These are phyloP conservation scores for Eledona agricola DNA, from an alignment of 2,888 invertebrate genomes.

Conservation along the genomic window DNA sequence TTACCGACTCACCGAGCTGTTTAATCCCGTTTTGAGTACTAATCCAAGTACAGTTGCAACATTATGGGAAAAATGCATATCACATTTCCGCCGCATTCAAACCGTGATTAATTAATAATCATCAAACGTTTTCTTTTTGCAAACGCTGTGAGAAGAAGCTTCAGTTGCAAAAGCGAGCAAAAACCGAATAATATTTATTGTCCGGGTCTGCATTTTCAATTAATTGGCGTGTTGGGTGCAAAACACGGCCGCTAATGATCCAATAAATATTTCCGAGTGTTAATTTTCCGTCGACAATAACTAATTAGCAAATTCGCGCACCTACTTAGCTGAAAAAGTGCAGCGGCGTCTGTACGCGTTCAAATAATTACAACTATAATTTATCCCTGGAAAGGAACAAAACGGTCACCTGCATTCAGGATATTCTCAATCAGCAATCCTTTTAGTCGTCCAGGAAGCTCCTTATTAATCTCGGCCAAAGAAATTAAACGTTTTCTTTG, in stretches of 20 bases:
- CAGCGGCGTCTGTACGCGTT: constrained; percentile 1
- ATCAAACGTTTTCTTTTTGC: too few relatives aligned
- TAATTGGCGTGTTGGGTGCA: not conserved
- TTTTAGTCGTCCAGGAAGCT: constrained; percentile 25
- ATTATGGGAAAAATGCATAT: too few relatives aligned
- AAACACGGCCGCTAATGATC: constrained; percentile 19
- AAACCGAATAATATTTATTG: too few relatives aligned
- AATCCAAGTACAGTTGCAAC: too few relatives aligned
- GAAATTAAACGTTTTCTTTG: constrained; percentile 27
- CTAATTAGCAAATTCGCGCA: constrained; percentile 17
- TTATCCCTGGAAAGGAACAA: constrained; percentile 8
- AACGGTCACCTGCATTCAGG: constrained; percentile 16
- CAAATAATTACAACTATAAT: constrained; percentile 17
- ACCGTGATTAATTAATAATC: too few relatives aligned
- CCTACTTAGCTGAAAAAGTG: constrained; percentile 1
- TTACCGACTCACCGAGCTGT: too few relatives aligned
- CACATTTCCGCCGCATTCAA: too few relatives aligned
- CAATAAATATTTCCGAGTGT: constrained; percentile 24
- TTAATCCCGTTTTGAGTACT: too few relatives aligned
- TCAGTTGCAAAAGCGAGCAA: too few relatives aligned
- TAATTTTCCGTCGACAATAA: constrained; percentile 18
- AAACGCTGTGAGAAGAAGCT: too few relatives aligned
- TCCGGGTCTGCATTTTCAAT: not conserved
- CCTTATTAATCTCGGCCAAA: constrained; percentile 24
- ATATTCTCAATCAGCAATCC: constrained; percentile 29